phyloP scores from a whole-genome alignment of 1,140 invertebrate species.

The Colletes latitarsis region DNA sequence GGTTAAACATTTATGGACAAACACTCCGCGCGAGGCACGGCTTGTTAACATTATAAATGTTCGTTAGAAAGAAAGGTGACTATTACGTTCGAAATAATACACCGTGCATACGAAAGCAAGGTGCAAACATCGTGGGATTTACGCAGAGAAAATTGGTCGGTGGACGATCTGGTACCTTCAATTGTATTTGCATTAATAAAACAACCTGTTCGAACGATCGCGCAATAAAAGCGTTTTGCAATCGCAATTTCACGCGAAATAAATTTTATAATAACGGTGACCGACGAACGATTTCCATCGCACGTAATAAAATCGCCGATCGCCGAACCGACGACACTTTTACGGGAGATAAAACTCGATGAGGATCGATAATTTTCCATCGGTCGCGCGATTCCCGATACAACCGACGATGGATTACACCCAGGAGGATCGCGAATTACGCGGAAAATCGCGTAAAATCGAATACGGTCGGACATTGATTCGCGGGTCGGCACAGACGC shows the following conservation, averaged over 20 bases:
- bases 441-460: neutral
- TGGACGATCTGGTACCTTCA: too few species aligned
- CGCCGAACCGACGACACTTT: neutral
- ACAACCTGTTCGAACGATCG: neutral
- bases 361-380: constrained; percentile 6
- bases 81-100: too few species aligned
- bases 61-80: too few species aligned
- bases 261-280: neutral
- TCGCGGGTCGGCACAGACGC: too few species aligned
- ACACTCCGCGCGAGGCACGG: too few species aligned
- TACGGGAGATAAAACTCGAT: neutral
- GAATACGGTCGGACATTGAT: neutral
- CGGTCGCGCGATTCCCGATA: too few species aligned
- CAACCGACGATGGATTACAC: neutral
- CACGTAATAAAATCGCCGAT: neutral
- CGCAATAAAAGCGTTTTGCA: neutral
- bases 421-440: neutral
- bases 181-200: neutral
- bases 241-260: neutral
- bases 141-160: too few species aligned
- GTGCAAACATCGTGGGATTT: too few species aligned
- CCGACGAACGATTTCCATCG: neutral
- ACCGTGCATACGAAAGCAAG: too few species aligned
- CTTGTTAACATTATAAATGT: too few species aligned
- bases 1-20: too few species aligned